Evolutionary conservation across 2,888 invertebrate species (phyloP).

Genomic region (Clunio marinus): DNA sequence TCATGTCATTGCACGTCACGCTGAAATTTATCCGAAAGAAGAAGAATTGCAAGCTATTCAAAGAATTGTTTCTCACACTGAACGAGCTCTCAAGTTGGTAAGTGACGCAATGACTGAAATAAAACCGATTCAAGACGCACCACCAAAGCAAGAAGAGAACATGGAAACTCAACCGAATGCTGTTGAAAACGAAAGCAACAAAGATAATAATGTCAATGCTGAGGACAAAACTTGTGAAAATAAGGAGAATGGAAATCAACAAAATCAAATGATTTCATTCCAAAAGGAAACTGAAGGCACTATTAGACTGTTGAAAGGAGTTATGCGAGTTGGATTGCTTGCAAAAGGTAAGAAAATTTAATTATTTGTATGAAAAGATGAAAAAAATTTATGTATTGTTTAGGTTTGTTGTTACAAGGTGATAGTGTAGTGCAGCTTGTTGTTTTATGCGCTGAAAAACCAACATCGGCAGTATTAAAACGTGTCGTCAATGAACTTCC

Average conservation of each 20-base stretch:
- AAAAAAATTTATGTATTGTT: constrained; percentile 41
- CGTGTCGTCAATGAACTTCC: constrained; percentile 83
- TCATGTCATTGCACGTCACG: constrained; percentile 89
- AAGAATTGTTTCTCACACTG: constrained; percentile 86
- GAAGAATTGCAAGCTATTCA: constrained; percentile 85
- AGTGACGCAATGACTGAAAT: constrained; percentile 79
- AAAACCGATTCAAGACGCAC: constrained; percentile 33
- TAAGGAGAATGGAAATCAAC: constrained; percentile 63
- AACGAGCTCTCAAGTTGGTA: constrained; percentile 89
- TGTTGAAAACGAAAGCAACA: constrained; percentile 35
- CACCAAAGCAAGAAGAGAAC: constrained; percentile 44
- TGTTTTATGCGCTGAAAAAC: constrained; percentile 91
- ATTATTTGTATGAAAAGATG: neutral
- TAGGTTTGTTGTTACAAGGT: constrained; percentile 80
- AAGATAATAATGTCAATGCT: constrained; percentile 43
- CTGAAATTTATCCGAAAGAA: constrained; percentile 90
- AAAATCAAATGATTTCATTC: constrained; percentile 74
- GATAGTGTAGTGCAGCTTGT: constrained; percentile 89
- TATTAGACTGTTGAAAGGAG: constrained; percentile 82
- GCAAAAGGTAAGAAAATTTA: constrained; percentile 58
- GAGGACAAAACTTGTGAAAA: constrained; percentile 44
- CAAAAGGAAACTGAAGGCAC: constrained; percentile 62
- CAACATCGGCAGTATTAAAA: constrained; percentile 80
- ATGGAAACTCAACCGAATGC: constrained; percentile 10
- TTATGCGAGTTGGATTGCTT: constrained; percentile 91